Conservation (phyloP, 2,888 invertebrate species). For the Eueremaeus valkanovi region DNA sequence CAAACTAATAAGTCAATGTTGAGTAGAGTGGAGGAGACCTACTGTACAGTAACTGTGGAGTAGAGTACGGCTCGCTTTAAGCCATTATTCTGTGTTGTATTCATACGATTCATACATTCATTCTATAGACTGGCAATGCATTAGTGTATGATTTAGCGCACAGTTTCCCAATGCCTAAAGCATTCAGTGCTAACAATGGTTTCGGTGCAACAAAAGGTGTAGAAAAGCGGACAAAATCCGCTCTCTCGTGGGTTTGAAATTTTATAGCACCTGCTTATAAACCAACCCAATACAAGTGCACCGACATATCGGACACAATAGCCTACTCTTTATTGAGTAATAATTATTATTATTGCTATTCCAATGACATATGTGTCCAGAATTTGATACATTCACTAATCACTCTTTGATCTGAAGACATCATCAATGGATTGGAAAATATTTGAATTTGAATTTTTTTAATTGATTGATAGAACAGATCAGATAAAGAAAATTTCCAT, state of each 20-base stretch:
- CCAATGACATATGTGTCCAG: conserved; percentile 23
- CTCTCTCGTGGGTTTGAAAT: conserved; percentile 11
- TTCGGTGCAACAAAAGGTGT: conserved; percentile 11
- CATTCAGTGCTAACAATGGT: conserved; percentile 12
- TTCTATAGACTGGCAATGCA: not conserved
- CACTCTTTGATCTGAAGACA: not conserved
- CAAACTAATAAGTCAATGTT: not conserved
- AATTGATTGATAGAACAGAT: not conserved
- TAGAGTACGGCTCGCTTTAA: not conserved
- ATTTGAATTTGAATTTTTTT: not conserved
- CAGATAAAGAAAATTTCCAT: not conserved
- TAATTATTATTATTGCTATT: not conserved
- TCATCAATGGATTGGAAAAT: conserved; percentile 5
- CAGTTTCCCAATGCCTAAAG: conserved; percentile 7
- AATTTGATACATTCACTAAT: conserved; percentile 12
- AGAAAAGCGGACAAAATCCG: conserved; percentile 5
- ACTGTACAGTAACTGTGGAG: no score
- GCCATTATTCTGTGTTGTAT: conserved; percentile 4
- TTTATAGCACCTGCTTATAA: conserved; percentile 27
- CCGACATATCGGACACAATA: not conserved
- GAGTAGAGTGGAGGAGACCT: no score
- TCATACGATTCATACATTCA: not conserved
- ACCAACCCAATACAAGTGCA: conserved; percentile 22
- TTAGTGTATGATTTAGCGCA: conserved; percentile 10
- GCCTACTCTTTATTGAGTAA: not conserved